Percentiles rank a stretch among this genome's conserved stretches.
These are phyloP conservation scores for Intellagama lesueurii DNA, from an alignment of 2,797 vertebrate species.

Conservation along the genomic window DNA sequence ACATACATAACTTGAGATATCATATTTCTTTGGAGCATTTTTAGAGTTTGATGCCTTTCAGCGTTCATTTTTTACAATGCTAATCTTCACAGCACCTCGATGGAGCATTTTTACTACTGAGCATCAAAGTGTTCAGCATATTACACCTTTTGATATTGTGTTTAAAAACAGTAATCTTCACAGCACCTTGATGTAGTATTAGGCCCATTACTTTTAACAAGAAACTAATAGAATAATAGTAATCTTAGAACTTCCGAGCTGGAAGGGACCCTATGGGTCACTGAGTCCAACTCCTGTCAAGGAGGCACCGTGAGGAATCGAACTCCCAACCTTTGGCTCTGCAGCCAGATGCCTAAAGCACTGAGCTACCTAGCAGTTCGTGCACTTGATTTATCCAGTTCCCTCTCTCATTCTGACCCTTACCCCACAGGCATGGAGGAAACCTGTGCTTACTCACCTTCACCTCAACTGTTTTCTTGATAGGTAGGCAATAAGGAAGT, in stretches of 20 bases:
- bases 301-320: too few relatives aligned
- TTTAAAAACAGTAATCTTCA: background rate
- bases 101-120: background rate
- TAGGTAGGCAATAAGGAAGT: background rate
- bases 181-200: background rate
- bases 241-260: too few relatives aligned
- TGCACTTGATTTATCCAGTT: background rate
- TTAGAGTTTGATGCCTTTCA: background rate
- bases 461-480: background rate
- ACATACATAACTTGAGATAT: slow-evolving; percentile 59
- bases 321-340: too few relatives aligned
- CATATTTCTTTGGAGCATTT: slow-evolving; percentile 39
- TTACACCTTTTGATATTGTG: background rate
- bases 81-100: background rate
- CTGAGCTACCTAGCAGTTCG: too few relatives aligned
- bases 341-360: too few relatives aligned
- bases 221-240: background rate
- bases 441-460: background rate
- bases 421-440: background rate
- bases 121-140: background rate
- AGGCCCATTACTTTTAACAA: background rate
- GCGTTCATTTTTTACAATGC: background rate
- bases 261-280: too few relatives aligned
- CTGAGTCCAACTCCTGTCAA: too few relatives aligned
- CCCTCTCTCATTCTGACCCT: too few relatives aligned